These are phyloP conservation scores for Centropristis striata DNA, from an alignment of 2,113 vertebrate species.

Conservation along the genomic window DNA sequence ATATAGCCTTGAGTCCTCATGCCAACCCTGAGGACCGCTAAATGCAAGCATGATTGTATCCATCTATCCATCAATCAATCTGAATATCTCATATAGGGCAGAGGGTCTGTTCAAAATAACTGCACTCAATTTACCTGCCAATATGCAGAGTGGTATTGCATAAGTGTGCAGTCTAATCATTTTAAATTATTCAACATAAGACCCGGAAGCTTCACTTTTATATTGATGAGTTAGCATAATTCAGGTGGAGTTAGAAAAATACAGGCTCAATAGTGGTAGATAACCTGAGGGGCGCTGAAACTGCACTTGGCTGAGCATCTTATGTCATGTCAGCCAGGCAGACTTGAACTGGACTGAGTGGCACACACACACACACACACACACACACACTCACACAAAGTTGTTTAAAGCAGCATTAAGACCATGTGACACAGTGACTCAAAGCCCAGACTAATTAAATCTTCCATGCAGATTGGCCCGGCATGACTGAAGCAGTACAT, in stretches of 20 bases:
- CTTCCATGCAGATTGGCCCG: slow-evolving; percentile 16
- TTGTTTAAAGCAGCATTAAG: slow-evolving; percentile 47
- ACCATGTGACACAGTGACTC: slow-evolving; percentile 49
- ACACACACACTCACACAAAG: slow-evolving; percentile 11
- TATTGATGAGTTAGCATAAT: slow-evolving; percentile 70
- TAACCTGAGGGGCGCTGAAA: slow-evolving; percentile 18
- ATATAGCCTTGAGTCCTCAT: not conserved
- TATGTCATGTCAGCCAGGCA: slow-evolving; percentile 39
- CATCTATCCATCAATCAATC: not conserved
- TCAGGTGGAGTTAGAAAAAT: slow-evolving; percentile 35
- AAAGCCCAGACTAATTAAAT: slow-evolving; percentile 58
- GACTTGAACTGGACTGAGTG: slow-evolving; percentile 44
- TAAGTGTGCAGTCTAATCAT: slow-evolving; percentile 61
- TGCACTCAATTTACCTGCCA: slow-evolving; percentile 60
- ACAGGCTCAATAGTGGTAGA: not conserved
- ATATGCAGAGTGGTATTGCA: slow-evolving; percentile 64
- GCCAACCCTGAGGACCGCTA: not conserved
- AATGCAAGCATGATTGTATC: not conserved
- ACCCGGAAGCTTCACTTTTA: slow-evolving; percentile 54
- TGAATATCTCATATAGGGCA: not conserved
- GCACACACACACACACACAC: slow-evolving; percentile 27
- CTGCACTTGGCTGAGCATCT: slow-evolving; percentile 53
- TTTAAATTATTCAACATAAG: slow-evolving; percentile 65
- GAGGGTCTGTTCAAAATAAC: slow-evolving; percentile 35
- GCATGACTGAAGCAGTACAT: slow-evolving; percentile 20